Percentiles rank a stretch among this genome's conserved stretches.
These are phyloP conservation scores for Galagoides demidoff DNA, from an alignment of 2,797 vertebrate species.

Conservation along the genomic window DNA sequence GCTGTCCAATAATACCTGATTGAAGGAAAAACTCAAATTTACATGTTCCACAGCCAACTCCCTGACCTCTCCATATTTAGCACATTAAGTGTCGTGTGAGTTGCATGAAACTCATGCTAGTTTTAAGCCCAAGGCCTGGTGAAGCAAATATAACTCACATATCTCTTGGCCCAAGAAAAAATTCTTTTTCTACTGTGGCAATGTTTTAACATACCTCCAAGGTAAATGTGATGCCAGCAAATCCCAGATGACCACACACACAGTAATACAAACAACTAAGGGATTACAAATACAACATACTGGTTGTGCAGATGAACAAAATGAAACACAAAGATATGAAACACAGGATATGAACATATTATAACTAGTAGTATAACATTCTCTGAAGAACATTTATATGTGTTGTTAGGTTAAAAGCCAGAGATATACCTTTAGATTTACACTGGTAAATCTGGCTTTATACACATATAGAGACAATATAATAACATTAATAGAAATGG, in stretches of 20 bases:
- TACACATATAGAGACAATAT: neutral
- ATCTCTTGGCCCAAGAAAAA: too few relatives aligned
- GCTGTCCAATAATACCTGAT: neutral
- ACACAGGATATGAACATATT: constrained; percentile 26
- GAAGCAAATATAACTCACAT: too few relatives aligned
- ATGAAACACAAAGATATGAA: constrained; percentile 11
- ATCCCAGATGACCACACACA: neutral
- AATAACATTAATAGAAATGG: constrained; percentile 18
- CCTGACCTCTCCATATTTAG: neutral
- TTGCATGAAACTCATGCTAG: too few relatives aligned
- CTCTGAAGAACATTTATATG: constrained; percentile 44
- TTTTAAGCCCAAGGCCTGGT: too few relatives aligned
- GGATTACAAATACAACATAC: constrained; percentile 16
- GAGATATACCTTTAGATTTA: constrained; percentile 38
- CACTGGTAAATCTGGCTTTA: neutral
- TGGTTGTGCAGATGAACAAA: constrained; percentile 25
- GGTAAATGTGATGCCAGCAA: neutral
- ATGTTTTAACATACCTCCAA: neutral
- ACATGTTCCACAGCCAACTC: neutral
- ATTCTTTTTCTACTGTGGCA: too few relatives aligned
- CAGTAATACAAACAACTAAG: neutral
- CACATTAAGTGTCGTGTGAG: too few relatives aligned
- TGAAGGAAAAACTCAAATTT: constrained; percentile 22
- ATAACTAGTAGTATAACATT: neutral
- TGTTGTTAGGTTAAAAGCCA: constrained; percentile 1